Evolutionary conservation across 2,888 invertebrate species (phyloP).

Genomic region (Phaonia tiefii): DNA sequence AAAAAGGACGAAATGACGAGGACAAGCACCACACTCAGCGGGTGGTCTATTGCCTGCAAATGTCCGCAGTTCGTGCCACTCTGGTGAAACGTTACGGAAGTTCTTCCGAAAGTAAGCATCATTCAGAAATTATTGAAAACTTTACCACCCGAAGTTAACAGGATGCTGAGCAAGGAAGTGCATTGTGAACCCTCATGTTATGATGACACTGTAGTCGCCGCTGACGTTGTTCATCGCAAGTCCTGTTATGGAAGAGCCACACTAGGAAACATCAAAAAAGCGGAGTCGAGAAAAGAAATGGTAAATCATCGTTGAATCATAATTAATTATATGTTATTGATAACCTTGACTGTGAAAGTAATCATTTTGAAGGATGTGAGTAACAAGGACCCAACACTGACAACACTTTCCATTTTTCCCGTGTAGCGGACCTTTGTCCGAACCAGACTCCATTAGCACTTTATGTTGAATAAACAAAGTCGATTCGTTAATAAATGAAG

Average conservation of each 20-base stretch:
- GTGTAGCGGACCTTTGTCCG: constrained; percentile 36
- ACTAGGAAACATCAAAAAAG: constrained; percentile 9
- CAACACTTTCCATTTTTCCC: constrained; percentile 56
- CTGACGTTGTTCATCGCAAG: not conserved
- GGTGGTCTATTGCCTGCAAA: constrained; percentile 55
- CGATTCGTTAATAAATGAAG: constrained; percentile 58
- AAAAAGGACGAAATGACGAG: not conserved
- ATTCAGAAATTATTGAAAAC: constrained; percentile 41
- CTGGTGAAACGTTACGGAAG: constrained; percentile 30
- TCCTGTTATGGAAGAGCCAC: not conserved
- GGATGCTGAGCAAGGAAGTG: constrained; percentile 17
- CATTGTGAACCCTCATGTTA: constrained; percentile 2
- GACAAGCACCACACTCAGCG: constrained; percentile 45
- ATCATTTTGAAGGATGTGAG: constrained; percentile 40
- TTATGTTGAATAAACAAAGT: constrained; percentile 34
- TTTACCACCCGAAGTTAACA: constrained; percentile 54
- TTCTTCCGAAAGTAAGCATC: constrained; percentile 39
- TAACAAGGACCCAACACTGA: too few species aligned
- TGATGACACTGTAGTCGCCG: constrained; percentile 22
- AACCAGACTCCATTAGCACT: constrained; percentile 52
- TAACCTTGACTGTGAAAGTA: constrained; percentile 64
- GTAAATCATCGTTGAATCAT: constrained; percentile 64
- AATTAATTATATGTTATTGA: constrained; percentile 67
- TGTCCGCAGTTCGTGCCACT: constrained; percentile 33
- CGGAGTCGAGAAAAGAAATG: constrained; percentile 33